Percentiles rank a stretch among this genome's conserved stretches.
phyloP scores from a whole-genome alignment of 2,888 invertebrate species.

The Mylabris sibirica region DNA sequence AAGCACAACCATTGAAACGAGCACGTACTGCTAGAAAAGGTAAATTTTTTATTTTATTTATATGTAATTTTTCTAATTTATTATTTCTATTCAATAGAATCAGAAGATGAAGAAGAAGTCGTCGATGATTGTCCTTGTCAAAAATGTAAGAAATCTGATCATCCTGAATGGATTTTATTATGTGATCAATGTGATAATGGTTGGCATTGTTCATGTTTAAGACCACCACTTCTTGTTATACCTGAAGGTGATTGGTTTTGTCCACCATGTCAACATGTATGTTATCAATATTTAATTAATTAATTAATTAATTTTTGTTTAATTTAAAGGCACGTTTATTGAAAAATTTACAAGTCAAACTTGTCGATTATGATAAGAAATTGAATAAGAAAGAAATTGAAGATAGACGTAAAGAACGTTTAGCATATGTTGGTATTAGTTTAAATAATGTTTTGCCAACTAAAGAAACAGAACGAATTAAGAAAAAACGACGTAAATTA shows the following conservation, averaged over 20 bases:
- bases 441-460: slow-evolving; percentile 72
- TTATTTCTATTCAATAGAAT: slow-evolving; percentile 45
- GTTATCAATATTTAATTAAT: slow-evolving; percentile 52
- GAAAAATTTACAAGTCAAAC: slow-evolving; percentile 74
- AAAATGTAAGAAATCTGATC: slow-evolving; percentile 89
- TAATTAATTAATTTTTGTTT: background rate
- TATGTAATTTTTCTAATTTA: slow-evolving; percentile 12
- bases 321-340: slow-evolving; percentile 64
- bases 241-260: slow-evolving; percentile 99
- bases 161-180: slow-evolving; percentile 96
- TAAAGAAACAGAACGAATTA: slow-evolving; percentile 52
- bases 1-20: slow-evolving; percentile 77
- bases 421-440: slow-evolving; percentile 79
- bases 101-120: slow-evolving; percentile 51
- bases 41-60: slow-evolving; percentile 42
- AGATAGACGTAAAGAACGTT: slow-evolving; percentile 71
- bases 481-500: slow-evolving; percentile 49
- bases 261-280: slow-evolving; percentile 94
- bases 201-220: slow-evolving; percentile 96
- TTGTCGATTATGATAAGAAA: slow-evolving; percentile 79
- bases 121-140: slow-evolving; percentile 82
- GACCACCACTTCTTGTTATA: slow-evolving; percentile 90
- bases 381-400: slow-evolving; percentile 73
- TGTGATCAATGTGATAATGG: slow-evolving; percentile 96
- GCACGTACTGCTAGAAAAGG: slow-evolving; percentile 87